Evolutionary conservation across 2,888 invertebrate species (phyloP).

Genomic region (Hydropsyche betteni): DNA sequence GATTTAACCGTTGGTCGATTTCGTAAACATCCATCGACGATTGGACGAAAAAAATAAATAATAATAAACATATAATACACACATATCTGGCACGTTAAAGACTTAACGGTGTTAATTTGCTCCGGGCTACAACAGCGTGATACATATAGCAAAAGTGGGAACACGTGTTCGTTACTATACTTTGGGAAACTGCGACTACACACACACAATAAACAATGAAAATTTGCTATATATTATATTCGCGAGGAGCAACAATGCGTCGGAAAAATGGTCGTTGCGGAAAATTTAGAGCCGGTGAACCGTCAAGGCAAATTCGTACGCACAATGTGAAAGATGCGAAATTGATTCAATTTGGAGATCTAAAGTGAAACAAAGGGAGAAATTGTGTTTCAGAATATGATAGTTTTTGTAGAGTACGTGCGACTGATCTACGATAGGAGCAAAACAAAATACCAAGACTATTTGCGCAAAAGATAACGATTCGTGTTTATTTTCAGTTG

Average conservation of each 20-base stretch:
- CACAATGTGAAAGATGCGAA: neutral
- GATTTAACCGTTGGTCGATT: conserved; percentile 22
- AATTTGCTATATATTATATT: neutral
- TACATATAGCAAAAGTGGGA: neutral
- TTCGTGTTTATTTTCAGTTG: too few relatives aligned
- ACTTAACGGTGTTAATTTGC: conserved; percentile 21
- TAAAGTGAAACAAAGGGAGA: conserved; percentile 1
- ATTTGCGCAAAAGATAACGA: too few relatives aligned
- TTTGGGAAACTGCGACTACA: neutral
- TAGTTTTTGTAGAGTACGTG: too few relatives aligned
- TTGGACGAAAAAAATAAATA: neutral
- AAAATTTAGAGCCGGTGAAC: conserved; percentile 7
- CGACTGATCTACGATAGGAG: too few relatives aligned
- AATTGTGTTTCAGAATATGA: neutral
- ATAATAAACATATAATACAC: neutral
- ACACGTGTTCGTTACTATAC: neutral
- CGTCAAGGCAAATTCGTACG: conserved; percentile 3
- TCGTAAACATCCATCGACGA: conserved; percentile 15
- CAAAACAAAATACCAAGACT: too few relatives aligned
- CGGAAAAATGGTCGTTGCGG: neutral
- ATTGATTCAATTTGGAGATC: neutral
- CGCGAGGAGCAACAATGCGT: too few relatives aligned
- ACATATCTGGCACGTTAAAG: neutral
- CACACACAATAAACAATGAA: conserved; percentile 5
- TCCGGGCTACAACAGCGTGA: neutral